A percentile compares a stretch with the other conserved stretches of the same genome.
Conservation (phyloP, 1,140 invertebrate genomes). For the Thaumatotibia leucotreta region DNA sequence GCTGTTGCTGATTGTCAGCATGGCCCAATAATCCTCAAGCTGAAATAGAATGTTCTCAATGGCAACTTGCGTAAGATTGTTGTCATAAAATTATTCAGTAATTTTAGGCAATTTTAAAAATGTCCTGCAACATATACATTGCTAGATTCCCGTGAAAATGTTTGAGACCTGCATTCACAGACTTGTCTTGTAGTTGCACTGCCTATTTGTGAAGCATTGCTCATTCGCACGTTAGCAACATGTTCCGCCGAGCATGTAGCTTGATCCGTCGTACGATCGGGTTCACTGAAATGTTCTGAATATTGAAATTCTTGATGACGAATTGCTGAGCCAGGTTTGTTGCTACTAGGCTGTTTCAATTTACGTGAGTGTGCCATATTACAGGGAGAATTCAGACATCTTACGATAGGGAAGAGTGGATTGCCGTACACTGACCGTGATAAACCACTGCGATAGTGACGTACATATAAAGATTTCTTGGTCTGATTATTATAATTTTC, state of each 20-base stretch:
- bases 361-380: background rate
- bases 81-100: no score
- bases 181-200: background rate
- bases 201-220: background rate
- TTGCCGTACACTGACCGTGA: no score
- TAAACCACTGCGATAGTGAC: no score
- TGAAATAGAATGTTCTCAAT: no score
- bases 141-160: no score
- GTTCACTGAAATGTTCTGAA: background rate
- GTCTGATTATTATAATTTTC: no score
- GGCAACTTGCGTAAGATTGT: no score
- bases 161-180: background rate
- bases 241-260: background rate
- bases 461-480: no score
- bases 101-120: no score
- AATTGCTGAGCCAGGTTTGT: background rate
- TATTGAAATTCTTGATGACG: slow-evolving; percentile 13
- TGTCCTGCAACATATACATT: no score
- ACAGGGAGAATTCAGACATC: background rate
- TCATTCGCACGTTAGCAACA: background rate
- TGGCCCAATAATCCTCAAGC: no score
- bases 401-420: background rate
- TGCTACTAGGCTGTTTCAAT: background rate
- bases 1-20: no score
- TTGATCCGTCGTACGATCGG: background rate